These are phyloP conservation scores for Lithophane ornitopus DNA, from an alignment of 2,888 invertebrate genomes.

Conservation along the genomic window DNA sequence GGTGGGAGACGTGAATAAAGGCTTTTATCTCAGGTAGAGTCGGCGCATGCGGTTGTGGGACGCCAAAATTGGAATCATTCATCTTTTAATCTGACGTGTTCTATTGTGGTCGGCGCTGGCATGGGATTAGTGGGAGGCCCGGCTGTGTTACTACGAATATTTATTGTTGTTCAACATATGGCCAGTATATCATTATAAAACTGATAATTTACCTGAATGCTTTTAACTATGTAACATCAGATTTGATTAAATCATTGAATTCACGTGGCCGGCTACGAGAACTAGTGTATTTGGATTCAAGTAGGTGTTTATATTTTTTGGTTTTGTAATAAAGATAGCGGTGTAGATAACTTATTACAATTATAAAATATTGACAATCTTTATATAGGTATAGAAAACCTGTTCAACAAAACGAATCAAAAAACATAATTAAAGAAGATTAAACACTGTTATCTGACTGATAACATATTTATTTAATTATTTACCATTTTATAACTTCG, in stretches of 20 bases:
- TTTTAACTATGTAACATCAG: constrained; percentile 44
- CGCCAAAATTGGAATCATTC: constrained; percentile 87
- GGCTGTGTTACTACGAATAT: constrained; percentile 69
- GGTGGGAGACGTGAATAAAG: constrained; percentile 68
- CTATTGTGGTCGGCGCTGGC: constrained; percentile 83
- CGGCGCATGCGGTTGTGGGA: constrained; percentile 70
- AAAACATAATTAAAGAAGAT: constrained; percentile 29
- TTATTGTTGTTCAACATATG: constrained; percentile 72
- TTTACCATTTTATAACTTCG: constrained; percentile 52
- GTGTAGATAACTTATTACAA: not conserved
- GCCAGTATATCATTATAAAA: constrained; percentile 56
- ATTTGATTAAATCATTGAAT: constrained; percentile 36
- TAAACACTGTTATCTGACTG: constrained; percentile 38
- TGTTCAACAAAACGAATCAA: not conserved
- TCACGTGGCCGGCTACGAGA: not conserved
- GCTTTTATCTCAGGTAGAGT: constrained; percentile 82
- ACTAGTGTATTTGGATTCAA: not conserved
- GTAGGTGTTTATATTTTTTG: not conserved
- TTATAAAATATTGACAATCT: constrained; percentile 11
- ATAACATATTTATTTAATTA: constrained; percentile 53
- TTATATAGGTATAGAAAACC: constrained; percentile 7
- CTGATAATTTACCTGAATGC: constrained; percentile 61
- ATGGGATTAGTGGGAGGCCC: constrained; percentile 75
- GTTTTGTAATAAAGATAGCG: not conserved
- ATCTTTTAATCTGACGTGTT: constrained; percentile 89